Evolutionary conservation across 2,888 invertebrate genomes (phyloP), one percentile per base, ranked within the genome.

Genomic region (Escarpia spicata): DNA sequence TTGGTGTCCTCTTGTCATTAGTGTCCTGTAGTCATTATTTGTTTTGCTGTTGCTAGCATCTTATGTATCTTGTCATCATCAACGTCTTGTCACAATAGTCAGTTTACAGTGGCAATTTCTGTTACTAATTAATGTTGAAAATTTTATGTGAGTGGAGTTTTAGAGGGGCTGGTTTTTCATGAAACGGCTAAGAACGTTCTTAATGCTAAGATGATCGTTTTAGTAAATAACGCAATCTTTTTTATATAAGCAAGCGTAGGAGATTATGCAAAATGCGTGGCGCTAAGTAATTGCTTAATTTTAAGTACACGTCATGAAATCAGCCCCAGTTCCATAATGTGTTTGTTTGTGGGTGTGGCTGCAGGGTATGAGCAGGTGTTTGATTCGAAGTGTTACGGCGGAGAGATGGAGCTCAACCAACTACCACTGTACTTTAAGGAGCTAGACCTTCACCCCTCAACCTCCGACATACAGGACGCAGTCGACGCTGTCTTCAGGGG

Each of bases 311-410:
- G n/a, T n/a, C n/a, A n/a, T n/a, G n/a, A n/a, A n/a, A n/a, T n/a
- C n/a, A 37, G 37, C n/a, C 26, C 52, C 58, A 58, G 31, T 58
- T 3, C 1, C n/a, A 43, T 45, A 31, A 52, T 58, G 43, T 92
- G 31, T 3, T 10, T 1, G 12, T 31, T 0, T 44, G n/a, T 52
- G 52, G 31, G 43, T 92, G 15, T 92, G 2, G 89, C 91, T 90
- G n/a, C 90, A 96, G 96, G 95, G 12, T 96, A 95, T 94, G 96
- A 96, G 93, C 95, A 95, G 93, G 95, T 95, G 92, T 96, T 96
- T 95, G 96, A 96, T 75, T 95, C 95, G 94, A 95, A 95, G 91
- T 94, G 96, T 1, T 96, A 96, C 94, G 95, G 95, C 52, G 95
- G 95, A 58, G 96, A 96, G 93, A 93, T 96, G 92, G 96, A 96